Evolutionary conservation across 2,797 vertebrate genomes (phyloP).

Genomic region (Bovichtus variegatus): DNA sequence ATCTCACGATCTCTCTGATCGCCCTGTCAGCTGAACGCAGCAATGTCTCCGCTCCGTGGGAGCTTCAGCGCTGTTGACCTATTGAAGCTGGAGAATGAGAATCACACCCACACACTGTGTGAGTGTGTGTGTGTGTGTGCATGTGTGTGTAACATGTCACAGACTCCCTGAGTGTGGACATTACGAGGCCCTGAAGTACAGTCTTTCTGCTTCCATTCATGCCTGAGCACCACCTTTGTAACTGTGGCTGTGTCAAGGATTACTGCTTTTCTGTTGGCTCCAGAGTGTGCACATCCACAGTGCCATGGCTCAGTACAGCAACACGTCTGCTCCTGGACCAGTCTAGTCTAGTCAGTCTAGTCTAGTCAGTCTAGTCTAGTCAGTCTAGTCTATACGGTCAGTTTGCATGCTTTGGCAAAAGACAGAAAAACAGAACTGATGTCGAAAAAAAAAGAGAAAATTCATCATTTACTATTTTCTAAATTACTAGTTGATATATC

Average conservation of each 20-base stretch:
- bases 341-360: too few relatives aligned
- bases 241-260: background rate
- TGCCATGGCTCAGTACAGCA: background rate
- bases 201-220: background rate
- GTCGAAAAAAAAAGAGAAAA: too few relatives aligned
- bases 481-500: too few relatives aligned
- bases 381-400: background rate
- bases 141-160: slow-evolving; percentile 8
- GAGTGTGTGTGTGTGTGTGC: background rate
- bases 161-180: background rate
- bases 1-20: slow-evolving; percentile 18
- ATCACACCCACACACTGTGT: background rate
- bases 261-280: background rate
- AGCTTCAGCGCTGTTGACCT: slow-evolving; percentile 33
- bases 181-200: background rate
- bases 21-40: slow-evolving; percentile 31
- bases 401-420: too few relatives aligned
- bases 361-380: too few relatives aligned
- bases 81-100: slow-evolving; percentile 21
- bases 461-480: too few relatives aligned
- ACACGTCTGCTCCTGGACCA: background rate
- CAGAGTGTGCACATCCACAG: background rate
- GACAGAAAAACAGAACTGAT: too few relatives aligned
- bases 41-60: background rate
- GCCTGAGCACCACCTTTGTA: background rate